These are phyloP conservation scores for Anoura caudifer DNA, from an alignment of 2,113 vertebrate genomes.

Conservation along the genomic window DNA sequence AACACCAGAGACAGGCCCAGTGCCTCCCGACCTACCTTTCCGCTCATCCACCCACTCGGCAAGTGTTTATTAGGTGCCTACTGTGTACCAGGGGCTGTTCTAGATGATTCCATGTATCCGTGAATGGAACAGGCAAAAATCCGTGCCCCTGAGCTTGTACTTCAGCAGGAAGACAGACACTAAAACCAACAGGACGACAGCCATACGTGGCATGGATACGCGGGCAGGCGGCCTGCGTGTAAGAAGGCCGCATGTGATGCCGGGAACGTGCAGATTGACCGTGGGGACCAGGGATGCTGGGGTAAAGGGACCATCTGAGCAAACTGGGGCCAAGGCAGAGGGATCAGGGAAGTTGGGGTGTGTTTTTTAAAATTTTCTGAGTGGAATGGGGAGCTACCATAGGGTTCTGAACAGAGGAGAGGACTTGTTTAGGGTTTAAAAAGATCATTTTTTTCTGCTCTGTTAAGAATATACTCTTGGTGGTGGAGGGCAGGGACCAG, in stretches of 20 bases:
- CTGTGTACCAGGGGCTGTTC: neutral
- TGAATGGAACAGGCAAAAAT: neutral
- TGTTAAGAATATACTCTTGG: neutral
- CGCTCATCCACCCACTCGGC: neutral
- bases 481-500: too few relatives aligned
- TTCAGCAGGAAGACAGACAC: neutral
- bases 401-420: neutral
- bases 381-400: neutral
- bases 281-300: neutral
- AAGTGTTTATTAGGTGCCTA: neutral
- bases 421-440: neutral
- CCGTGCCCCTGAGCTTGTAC: neutral
- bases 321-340: neutral
- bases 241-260: rapidly evolving
- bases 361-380: neutral
- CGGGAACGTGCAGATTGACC: neutral
- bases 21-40: neutral
- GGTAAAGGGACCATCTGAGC: neutral
- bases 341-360: neutral
- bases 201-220: rapidly evolving
- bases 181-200: neutral
- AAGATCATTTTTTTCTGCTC: neutral
- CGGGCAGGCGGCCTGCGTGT: rapidly evolving
- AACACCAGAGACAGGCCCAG: rapidly evolving
- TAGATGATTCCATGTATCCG: neutral